Evolutionary conservation across 2,888 invertebrate species (phyloP).

Genomic region (Pyrrhia umbra): DNA sequence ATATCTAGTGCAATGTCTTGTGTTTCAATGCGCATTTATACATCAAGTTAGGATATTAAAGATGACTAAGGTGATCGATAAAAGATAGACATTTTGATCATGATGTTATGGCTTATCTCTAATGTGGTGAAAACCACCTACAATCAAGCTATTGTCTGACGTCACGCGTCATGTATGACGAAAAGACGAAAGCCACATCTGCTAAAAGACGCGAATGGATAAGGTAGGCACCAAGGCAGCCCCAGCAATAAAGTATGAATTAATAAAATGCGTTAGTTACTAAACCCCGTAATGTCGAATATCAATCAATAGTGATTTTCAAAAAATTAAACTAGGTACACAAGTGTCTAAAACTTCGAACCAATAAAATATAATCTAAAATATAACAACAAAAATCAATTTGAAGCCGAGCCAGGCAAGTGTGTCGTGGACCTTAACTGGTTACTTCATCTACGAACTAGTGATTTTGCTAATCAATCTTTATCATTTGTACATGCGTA

Average conservation of each 20-base stretch:
- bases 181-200: background rate
- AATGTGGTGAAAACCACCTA: no score
- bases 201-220: background rate
- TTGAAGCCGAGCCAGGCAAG: constrained; percentile 74
- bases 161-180: no score
- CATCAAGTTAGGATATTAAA: background rate
- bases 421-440: constrained; percentile 67
- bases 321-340: constrained; percentile 80
- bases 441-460: constrained; percentile 76
- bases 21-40: background rate
- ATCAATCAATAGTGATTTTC: constrained; percentile 75
- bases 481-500: constrained; percentile 86
- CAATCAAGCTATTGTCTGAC: no score
- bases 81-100: background rate
- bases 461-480: constrained; percentile 85
- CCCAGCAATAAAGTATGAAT: constrained; percentile 49
- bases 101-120: background rate
- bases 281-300: constrained; percentile 66
- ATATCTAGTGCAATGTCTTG: no score
- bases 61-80: background rate
- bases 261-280: constrained; percentile 57
- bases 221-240: background rate
- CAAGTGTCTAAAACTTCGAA: constrained; percentile 80
- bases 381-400: constrained; percentile 85
- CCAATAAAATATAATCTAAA: constrained; percentile 87